Evolutionary conservation across 53 echinoderm and acorn worm species (phyloP).

Genomic region (Glandiceps talaboti): DNA sequence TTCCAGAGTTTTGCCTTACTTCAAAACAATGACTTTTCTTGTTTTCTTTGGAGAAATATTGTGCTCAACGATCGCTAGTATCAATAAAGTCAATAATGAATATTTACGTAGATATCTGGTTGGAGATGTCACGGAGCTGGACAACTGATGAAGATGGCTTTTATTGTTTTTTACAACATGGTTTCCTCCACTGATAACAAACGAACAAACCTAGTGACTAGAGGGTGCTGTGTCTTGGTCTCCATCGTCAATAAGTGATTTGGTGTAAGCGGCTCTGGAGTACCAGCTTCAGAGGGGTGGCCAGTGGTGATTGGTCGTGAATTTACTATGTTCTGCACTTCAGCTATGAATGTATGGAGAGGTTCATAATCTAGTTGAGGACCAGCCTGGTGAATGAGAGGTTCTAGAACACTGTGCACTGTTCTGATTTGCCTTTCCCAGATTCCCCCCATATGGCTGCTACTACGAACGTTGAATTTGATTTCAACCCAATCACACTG

Average conservation of each 20-base stretch:
- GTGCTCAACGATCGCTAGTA: no score
- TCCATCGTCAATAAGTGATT: constrained; percentile 1
- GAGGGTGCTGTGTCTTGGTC: not conserved
- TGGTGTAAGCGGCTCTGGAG: no score
- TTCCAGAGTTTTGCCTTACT: no score
- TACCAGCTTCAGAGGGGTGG: not conserved
- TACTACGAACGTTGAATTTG: not conserved
- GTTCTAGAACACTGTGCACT: constrained; percentile 5
- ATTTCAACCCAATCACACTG: constrained; percentile 2
- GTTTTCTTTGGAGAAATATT: no score
- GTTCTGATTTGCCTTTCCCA: constrained; percentile 2
- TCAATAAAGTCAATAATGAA: no score
- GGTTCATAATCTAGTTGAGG: not conserved
- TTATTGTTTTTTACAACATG: no score
- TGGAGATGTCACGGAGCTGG: no score
- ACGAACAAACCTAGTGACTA: no score
- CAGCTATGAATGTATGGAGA: not conserved
- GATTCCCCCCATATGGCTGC: not conserved
- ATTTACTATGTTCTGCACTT: constrained; percentile 5
- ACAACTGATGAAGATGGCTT: no score
- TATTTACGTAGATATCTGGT: no score
- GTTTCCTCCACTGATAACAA: no score
- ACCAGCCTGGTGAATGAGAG: not conserved
- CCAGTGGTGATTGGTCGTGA: not conserved
- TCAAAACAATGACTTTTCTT: no score